Conservation (phyloP, 2,797 vertebrate species). For the Gastrophryne carolinensis region DNA sequence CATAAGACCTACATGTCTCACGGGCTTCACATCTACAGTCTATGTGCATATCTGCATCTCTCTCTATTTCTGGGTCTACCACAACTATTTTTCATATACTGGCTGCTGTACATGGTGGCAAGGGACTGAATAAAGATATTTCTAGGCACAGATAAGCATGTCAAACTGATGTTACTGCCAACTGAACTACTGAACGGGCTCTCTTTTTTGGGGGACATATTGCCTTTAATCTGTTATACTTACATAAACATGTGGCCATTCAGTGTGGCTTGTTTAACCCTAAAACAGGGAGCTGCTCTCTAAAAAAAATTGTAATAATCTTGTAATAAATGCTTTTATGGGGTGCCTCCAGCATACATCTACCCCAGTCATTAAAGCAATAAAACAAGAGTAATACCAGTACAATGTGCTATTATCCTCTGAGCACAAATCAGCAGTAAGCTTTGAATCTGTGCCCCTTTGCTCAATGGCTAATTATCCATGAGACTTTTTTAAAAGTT, state of each 20-base stretch:
- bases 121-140: too few species aligned
- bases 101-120: too few species aligned
- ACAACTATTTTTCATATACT: too few species aligned
- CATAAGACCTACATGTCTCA: too few species aligned
- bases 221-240: neutral
- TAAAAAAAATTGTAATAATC: constrained; percentile 67
- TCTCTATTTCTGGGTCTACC: too few species aligned
- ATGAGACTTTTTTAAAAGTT: constrained; percentile 40
- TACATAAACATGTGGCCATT: neutral
- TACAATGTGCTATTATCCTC: constrained; percentile 36
- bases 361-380: constrained; percentile 23
- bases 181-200: neutral
- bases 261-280: neutral
- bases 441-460: neutral
- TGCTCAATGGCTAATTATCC: constrained; percentile 41
- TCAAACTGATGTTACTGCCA: too few species aligned
- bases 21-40: too few species aligned
- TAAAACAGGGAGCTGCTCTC: constrained; percentile 62
- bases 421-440: constrained; percentile 25
- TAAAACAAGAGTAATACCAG: constrained; percentile 22
- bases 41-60: too few species aligned
- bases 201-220: neutral
- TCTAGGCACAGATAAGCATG: too few species aligned
- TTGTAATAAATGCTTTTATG: constrained; percentile 62
- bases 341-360: constrained; percentile 10